Evolutionary conservation across 2,888 invertebrate genomes (phyloP), one percentile per base, ranked within the genome.

Genomic region (Listrodromus nycthemerus): DNA sequence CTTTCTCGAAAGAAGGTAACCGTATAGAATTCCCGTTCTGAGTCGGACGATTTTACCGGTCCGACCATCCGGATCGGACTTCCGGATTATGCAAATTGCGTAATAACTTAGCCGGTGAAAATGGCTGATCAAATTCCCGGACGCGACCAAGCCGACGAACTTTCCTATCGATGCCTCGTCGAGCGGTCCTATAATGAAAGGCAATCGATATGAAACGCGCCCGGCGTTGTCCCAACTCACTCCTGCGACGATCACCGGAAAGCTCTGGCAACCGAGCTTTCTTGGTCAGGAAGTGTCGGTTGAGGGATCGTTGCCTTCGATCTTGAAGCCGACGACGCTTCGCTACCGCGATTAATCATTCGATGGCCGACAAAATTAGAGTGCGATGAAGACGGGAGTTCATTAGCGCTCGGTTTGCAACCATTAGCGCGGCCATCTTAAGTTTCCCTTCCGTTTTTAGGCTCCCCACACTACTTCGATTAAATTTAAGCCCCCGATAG

Each of bases 51-150:
- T 55, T 61, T 70, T 71, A 70, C 52, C 66, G 58, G 48, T 55
- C 74, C 58, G 73, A 81, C 70, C 77, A 70, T 70, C 50, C 52
- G 82, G 82, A 86, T 86, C 80, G 75, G 84, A 76, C 58, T 77
- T 69, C 66, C 79, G 81, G 82, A 84, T 86, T 80, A 19, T 19
- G 83, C 85, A 87, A 87, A 89, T 88, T 88, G 87, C 87, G 88
- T 88, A 88, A 89, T 89, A 89, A 88, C 88, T 89, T 88, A 89
- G 70, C 87, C 86, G 87, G 58, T 37, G 89, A 88, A 90, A 89
- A 89, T 86, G 89, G 85, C 88, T 89, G 89, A 90, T 89, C 89
- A 89, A 89, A 90, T 90, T 89, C 89, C 89, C 88, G 52, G 75
- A 79, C 76, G 71, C 19, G 65, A 67, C 19, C 19, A 41, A 50